These are phyloP conservation scores for Polyergus mexicanus DNA, from an alignment of 1,140 invertebrate genomes.

Conservation along the genomic window DNA sequence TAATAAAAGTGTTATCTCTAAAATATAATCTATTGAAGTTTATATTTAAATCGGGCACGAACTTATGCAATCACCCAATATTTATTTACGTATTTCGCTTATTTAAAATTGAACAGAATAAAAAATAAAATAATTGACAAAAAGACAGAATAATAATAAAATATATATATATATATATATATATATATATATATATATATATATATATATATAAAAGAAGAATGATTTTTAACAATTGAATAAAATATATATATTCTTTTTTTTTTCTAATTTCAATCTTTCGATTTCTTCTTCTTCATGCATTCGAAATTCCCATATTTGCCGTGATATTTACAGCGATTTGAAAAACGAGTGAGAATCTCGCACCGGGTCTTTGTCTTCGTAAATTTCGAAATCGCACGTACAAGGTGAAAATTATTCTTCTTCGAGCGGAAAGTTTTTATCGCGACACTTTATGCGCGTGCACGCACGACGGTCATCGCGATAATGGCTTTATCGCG, in stretches of 20 bases:
- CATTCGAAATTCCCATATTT: neutral
- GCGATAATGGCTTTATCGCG: conserved; percentile 66
- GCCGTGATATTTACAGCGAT: neutral
- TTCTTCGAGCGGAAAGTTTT: conserved; percentile 27
- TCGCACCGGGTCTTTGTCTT: neutral
- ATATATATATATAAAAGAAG: no score
- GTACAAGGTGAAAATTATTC: conserved; percentile 47
- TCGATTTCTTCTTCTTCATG: neutral
- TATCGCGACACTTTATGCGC: conserved; percentile 60
- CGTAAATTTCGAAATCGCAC: neutral
- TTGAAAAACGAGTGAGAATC: neutral
- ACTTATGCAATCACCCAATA: no score
- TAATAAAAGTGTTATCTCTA: no score
- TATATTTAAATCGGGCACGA: no score
- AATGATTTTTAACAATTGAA: neutral
- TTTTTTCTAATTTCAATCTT: neutral
- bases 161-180: no score
- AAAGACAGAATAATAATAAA: neutral
- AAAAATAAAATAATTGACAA: no score
- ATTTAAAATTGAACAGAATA: no score
- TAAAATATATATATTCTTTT: neutral
- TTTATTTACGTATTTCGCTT: no score
- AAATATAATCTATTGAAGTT: no score
- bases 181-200: no score
- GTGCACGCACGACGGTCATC: conserved; percentile 66